Evolutionary conservation across 53 echinoderm and acorn worm species (phyloP), one percentile per base, ranked within the genome.

Genomic region (Temnopleurus reevesii): DNA sequence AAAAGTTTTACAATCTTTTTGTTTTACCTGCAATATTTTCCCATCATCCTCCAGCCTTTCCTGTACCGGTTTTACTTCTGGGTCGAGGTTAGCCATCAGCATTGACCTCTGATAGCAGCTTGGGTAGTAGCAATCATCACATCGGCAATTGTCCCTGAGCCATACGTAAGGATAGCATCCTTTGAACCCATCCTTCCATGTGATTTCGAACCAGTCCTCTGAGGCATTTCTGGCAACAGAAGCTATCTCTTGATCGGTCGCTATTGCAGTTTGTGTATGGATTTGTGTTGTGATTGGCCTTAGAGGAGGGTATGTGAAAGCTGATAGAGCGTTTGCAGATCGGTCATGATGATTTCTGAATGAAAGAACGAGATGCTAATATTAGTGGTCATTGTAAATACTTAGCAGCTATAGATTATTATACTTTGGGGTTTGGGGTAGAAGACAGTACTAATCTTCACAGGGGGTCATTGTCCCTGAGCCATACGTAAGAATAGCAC

Each of bases 101-200:
- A 58, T 35, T 8, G 63, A 47, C 23, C 94, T 46, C 27, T 84
- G 66, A 2, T 41, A 36, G 38, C 85, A 87, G 3, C 38, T 64
- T 12, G 66, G 53, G 45, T 94, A 59, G 61, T 82, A 94, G 77
- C 94, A 94, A 8, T 86, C 76, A 0, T 23, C 45, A 31, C 94
- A 94, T 24, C 90, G 89, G 38, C 94, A 94, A 65, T 94, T 94
- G 65, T 94, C 94, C 55, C 89, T 82, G 18, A 94, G 63, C 94
- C 94, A 94, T 0, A 94, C 92, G 49, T 92, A 94, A 2, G 94
- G 94, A 35, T 95, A 95, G 28, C 36, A 76, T 1, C 86, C 81
- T 10, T 29, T 26, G 23, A 33, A 83, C 2, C 83, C 83, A 55
- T 83, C 83, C 29, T 41, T 38, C 56, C 55, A 83, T 18, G 83